These are phyloP conservation scores for Callyntrura guangdongensis DNA, from an alignment of 2,888 invertebrate genomes.

Conservation along the genomic window DNA sequence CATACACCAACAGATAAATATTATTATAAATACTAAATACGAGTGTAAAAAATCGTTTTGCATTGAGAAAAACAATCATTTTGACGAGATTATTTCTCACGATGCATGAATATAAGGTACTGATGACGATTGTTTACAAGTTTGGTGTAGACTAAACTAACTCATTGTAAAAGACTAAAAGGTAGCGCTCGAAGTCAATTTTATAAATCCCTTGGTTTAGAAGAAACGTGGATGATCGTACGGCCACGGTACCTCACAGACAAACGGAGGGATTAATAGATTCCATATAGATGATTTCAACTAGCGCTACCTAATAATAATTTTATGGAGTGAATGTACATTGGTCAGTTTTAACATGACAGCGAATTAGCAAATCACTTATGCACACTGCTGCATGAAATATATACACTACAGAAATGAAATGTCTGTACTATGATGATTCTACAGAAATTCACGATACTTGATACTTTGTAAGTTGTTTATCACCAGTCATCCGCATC, in stretches of 20 bases:
- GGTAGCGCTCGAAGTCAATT: too few species aligned
- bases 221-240: too few species aligned
- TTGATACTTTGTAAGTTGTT: neutral
- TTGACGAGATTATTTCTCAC: constrained; percentile 38
- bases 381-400: neutral
- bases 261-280: too few species aligned
- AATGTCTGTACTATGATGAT: too few species aligned
- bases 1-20: neutral
- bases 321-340: neutral
- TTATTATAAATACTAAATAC: neutral
- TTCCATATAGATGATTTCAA: too few species aligned
- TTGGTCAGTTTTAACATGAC: neutral
- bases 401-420: neutral
- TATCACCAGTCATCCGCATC: neutral
- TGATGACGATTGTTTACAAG: neutral
- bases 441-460: neutral
- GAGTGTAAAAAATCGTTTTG: neutral
- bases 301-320: constrained; percentile 11
- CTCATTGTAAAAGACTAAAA: too few species aligned
- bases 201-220: too few species aligned
- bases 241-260: too few species aligned
- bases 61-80: constrained; percentile 17
- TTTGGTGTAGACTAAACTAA: too few species aligned
- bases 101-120: neutral
- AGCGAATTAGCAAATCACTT: too few species aligned